Base-by-base conservation (phyloP, 1,140 invertebrate species). In the Euwallacea fornicatus region DNA sequence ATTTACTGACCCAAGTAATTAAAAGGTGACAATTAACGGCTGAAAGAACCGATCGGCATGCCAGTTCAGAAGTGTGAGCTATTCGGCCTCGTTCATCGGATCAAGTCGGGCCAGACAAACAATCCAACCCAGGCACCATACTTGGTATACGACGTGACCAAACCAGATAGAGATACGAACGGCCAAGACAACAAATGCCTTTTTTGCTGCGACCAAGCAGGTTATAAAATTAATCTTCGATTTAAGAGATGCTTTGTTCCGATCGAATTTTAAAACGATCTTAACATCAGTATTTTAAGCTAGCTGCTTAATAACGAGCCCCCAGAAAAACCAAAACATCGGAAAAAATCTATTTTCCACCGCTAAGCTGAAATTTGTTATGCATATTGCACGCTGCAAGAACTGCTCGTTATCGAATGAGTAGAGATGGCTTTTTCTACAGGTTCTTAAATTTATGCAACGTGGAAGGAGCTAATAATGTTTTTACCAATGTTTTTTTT, bases 1-100 rank as follows among this genome's bases (percentile, higher is more conserved):
- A 79, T 80, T 80, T 80, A 80, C 78, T 76, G 78, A 74, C 71
- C 73, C 71, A 67, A 69, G 78, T 78, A 79, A 80, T 80, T 80
- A 80, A 80, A 80, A 79, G 79, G 79, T 80, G 79, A 75, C 78
- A 73, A 80, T 80, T 79, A 80, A 80, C 75, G 77, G 76, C 75
- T 68, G 74, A 75, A 77, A 79, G 78, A 76, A 77, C 69, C 74
- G 78, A 80, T 80, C 71, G 79, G 79, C 76, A 80, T 73, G 76
- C 72, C 78, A 75, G 76, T 80, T 78, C 71, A 75, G 75, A 77
- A 71, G 77, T 78, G 77, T 75, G 70, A 78, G 75, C 73, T 78
- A 78, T 78, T 78, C 76, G 76, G 75, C 76, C 77, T 76, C 77
- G 76, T 54, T 53, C 46, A 53, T 62, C 47, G 64, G 61, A 58